Percentiles rank a stretch among this genome's conserved stretches.
phyloP scores from a whole-genome alignment of 2,888 invertebrate genomes.

The Rhorus exstirpatorius region DNA sequence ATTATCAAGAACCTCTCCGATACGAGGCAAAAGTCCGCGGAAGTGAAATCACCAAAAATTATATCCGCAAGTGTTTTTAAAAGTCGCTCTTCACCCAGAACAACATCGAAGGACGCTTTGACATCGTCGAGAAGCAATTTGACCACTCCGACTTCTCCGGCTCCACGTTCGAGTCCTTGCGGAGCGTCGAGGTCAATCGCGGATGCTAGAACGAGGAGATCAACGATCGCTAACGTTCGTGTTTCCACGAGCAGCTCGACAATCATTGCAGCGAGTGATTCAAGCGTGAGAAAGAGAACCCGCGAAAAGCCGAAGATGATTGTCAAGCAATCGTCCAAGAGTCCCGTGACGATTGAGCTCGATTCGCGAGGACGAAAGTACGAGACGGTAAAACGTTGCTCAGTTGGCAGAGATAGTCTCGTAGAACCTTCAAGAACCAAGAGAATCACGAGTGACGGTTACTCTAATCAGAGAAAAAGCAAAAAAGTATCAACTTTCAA shows the following conservation, averaged over 20 bases:
- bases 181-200: conserved; percentile 47
- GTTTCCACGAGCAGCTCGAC: conserved; percentile 60
- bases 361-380: conserved; percentile 70
- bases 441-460: conserved; percentile 58
- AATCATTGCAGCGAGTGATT: conserved; percentile 63
- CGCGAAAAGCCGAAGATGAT: conserved; percentile 83
- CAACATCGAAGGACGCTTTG: conserved; percentile 8
- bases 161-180: conserved; percentile 9
- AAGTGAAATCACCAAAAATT: conserved; percentile 86
- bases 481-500: conserved; percentile 55
- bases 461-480: conserved; percentile 71
- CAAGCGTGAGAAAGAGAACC: conserved; percentile 76
- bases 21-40: conserved; percentile 77
- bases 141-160: conserved; percentile 24
- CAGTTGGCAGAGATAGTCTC: conserved; percentile 65
- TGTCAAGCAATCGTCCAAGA: conserved; percentile 76
- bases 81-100: conserved; percentile 77
- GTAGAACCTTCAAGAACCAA: conserved; percentile 62
- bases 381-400: conserved; percentile 64
- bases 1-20: conserved; percentile 79
- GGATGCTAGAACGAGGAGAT: conserved; percentile 41
- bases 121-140: conserved; percentile 67
- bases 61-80: conserved; percentile 84
- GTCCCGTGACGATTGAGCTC: conserved; percentile 74
- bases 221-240: conserved; percentile 51